These are phyloP conservation scores for Malacoctenus gilli DNA, from an alignment of 2,797 vertebrate genomes.

Conservation along the genomic window DNA sequence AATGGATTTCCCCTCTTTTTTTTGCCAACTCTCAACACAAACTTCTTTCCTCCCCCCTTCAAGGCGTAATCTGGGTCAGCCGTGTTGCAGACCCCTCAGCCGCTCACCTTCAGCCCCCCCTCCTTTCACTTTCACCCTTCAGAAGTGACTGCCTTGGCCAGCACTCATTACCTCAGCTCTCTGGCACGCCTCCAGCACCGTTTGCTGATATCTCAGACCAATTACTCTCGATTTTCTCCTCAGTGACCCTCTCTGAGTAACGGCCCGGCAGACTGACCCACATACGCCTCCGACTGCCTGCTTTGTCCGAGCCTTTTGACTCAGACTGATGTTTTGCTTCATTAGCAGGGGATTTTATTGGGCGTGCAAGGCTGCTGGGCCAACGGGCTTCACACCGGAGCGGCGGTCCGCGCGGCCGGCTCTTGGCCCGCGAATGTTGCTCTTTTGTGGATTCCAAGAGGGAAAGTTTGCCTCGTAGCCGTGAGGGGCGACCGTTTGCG, in stretches of 20 bases:
- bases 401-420: conserved; percentile 25
- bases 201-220: conserved; percentile 69
- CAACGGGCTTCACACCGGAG: conserved; percentile 44
- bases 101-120: conserved; percentile 48
- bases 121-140: conserved; percentile 45
- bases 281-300: too few species aligned
- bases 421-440: conserved; percentile 21
- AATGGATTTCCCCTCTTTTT: conserved; percentile 28
- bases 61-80: conserved; percentile 48
- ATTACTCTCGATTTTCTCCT: conserved; percentile 67
- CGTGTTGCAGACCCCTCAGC: conserved; percentile 26
- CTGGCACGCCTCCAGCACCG: conserved; percentile 65
- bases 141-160: conserved; percentile 37
- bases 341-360: conserved; percentile 50
- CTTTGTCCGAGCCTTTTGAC: too few species aligned
- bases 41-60: conserved; percentile 11
- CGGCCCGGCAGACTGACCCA: conserved; percentile 21
- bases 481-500: conserved; percentile 37
- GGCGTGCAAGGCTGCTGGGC: conserved; percentile 22
- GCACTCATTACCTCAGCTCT: conserved; percentile 69
- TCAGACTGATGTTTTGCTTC: conserved; percentile 38
- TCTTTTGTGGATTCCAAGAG: conserved; percentile 38
- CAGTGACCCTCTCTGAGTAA: conserved; percentile 40
- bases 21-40: conserved; percentile 9
- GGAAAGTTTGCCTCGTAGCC: conserved; percentile 49